phyloP scores from a whole-genome alignment of 1,140 invertebrate genomes.

The Drosophila azteca region DNA sequence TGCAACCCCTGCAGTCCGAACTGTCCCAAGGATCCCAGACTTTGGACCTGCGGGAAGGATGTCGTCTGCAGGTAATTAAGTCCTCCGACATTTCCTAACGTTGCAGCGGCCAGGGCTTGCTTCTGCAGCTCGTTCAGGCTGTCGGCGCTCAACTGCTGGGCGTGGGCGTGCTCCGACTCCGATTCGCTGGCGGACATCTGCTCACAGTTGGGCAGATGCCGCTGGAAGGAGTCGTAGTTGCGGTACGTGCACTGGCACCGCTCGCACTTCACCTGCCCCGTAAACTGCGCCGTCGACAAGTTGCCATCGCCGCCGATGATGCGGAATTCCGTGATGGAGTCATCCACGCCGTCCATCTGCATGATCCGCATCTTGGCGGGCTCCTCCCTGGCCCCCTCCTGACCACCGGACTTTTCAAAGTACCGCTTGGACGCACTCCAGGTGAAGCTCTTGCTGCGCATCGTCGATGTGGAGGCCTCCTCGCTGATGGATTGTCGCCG shows the following conservation, averaged over 20 bases:
- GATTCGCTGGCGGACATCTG: conserved; percentile 90
- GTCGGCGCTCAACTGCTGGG: conserved; percentile 54
- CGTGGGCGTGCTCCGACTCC: conserved; percentile 85
- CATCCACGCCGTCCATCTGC: conserved; percentile 90
- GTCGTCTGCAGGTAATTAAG: conserved; percentile 72
- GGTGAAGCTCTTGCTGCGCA: conserved; percentile 83
- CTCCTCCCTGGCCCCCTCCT: conserved; percentile 82
- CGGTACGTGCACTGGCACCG: conserved; percentile 95
- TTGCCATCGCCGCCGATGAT: conserved; percentile 68
- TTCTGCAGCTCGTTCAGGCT: conserved; percentile 66
- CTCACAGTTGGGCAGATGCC: conserved; percentile 91
- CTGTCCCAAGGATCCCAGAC: conserved; percentile 75
- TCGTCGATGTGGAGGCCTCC: conserved; percentile 18
- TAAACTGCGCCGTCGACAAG: conserved; percentile 83
- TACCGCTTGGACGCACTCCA: conserved; percentile 81
- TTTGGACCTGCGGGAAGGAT: conserved; percentile 64
- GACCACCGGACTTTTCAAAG: conserved; percentile 65
- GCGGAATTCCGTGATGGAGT: conserved; percentile 85
- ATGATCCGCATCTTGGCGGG: conserved; percentile 86
- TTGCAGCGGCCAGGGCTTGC: conserved; percentile 52
- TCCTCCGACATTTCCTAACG: conserved; percentile 42
- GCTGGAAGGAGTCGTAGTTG: conserved; percentile 92
- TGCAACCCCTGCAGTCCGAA: conserved; percentile 67
- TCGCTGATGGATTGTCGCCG: conserved; percentile 65
- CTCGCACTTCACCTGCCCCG: conserved; percentile 92